phyloP scores from a whole-genome alignment of 2,113 vertebrate species.

The Barnardius zonarius region DNA sequence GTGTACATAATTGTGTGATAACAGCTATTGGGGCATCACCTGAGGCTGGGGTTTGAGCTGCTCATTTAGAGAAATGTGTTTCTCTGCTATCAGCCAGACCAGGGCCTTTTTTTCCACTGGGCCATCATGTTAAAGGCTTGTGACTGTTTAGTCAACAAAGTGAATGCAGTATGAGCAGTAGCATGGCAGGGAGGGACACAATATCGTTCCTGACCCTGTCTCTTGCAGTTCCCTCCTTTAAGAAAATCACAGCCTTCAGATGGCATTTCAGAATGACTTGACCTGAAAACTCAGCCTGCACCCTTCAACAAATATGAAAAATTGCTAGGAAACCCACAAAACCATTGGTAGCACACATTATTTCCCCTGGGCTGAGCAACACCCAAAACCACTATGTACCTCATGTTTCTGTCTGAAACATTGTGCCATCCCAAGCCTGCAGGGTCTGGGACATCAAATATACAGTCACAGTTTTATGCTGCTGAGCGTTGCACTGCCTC shows the following conservation, averaged over 20 bases:
- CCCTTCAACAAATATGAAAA: background rate
- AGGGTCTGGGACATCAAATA: background rate
- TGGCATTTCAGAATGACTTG: background rate
- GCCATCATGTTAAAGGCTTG: background rate
- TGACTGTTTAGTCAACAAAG: background rate
- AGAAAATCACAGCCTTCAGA: background rate
- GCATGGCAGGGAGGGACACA: fast-evolving
- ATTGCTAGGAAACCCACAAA: background rate
- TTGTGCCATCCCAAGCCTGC: background rate
- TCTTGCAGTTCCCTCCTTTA: background rate
- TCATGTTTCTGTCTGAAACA: background rate
- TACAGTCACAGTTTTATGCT: background rate
- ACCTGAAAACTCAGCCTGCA: background rate
- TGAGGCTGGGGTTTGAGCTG: background rate
- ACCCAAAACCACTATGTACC: background rate
- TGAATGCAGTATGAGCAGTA: background rate
- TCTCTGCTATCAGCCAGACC: background rate
- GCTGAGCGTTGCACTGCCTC: background rate
- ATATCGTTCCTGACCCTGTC: background rate
- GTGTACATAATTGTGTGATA: background rate
- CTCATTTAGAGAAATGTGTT: background rate
- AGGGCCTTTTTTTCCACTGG: background rate
- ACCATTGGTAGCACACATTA: background rate
- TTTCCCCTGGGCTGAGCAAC: background rate
- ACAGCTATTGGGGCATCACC: background rate